Conservation (phyloP, 2,888 invertebrate genomes). For the Ashinkailepas kermadecensis region DNA sequence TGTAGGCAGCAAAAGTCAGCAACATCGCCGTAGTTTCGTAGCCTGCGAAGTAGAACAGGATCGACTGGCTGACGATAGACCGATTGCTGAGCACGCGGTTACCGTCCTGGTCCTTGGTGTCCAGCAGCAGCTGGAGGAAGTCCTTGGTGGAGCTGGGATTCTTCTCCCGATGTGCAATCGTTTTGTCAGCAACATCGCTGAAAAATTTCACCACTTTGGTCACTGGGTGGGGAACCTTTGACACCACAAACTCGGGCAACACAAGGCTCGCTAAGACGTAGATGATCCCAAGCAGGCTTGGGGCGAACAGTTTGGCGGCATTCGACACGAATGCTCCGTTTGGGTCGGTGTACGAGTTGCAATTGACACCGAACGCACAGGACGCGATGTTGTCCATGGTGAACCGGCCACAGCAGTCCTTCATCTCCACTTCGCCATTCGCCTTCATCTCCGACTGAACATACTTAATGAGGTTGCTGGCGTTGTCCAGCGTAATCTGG, state of each 20-base stretch:
- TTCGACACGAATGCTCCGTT: slow-evolving; percentile 35
- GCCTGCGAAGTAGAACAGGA: slow-evolving; percentile 56
- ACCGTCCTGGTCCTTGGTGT: too few species aligned
- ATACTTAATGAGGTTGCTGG: neutral
- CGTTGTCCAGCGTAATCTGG: neutral
- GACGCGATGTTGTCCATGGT: slow-evolving; percentile 56
- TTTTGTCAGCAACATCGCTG: neutral
- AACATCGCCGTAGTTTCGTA: slow-evolving; percentile 57
- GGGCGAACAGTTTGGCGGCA: neutral
- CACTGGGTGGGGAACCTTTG: neutral
- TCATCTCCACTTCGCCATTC: slow-evolving; percentile 43
- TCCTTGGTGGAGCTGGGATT: neutral
- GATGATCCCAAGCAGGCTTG: neutral
- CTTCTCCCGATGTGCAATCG: neutral
- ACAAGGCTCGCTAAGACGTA: neutral
- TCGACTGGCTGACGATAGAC: too few species aligned
- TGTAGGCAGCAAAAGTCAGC: slow-evolving; percentile 51
- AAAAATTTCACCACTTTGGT: neutral
- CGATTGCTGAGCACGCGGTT: too few species aligned
- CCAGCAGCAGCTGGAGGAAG: neutral
- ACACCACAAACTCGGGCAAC: neutral
- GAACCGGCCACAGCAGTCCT: slow-evolving; percentile 52
- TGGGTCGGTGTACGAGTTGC: slow-evolving; percentile 51
- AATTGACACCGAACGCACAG: slow-evolving; percentile 56
- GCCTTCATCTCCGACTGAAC: neutral